Percentiles rank a stretch among this genome's conserved stretches.
Evolutionary conservation across 2,888 invertebrate genomes (phyloP).

Genomic region (Neria commutata): DNA sequence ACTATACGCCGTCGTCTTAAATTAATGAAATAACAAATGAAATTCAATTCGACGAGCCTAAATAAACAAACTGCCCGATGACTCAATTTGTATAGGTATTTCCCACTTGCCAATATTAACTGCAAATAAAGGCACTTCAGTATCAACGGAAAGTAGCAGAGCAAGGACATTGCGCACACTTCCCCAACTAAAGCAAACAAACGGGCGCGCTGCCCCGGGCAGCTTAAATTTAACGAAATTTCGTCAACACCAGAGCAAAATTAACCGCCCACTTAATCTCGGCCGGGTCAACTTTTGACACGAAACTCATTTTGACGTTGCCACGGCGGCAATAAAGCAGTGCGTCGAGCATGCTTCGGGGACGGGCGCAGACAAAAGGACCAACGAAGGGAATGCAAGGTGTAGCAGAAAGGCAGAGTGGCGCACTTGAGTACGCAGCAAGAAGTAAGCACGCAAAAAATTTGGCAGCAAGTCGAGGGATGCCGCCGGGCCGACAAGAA

Average conservation of each 20-base stretch:
- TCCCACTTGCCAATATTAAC: no score
- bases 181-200: neutral
- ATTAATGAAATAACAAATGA: no score
- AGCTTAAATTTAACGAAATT: no score
- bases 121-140: no score
- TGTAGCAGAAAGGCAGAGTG: constrained; percentile 7
- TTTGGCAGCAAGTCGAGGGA: constrained; percentile 37
- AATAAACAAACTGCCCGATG: no score
- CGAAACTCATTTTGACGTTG: constrained; percentile 44
- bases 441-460: constrained; percentile 10
- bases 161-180: no score
- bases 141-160: no score
- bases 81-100: no score
- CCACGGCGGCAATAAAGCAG: neutral
- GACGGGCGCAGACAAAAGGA: neutral
- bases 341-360: neutral
- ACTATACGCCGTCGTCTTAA: no score
- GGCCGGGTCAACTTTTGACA: constrained; percentile 50
- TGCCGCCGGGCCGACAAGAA: constrained; percentile 24
- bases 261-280: constrained; percentile 53
- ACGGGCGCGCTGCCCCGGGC: no score
- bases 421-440: constrained; percentile 5
- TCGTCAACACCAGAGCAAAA: constrained; percentile 26
- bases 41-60: no score
- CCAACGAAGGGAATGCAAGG: constrained; percentile 8